Conservation (phyloP, 1,140 invertebrate genomes). For the Camponotus pennsylvanicus region DNA sequence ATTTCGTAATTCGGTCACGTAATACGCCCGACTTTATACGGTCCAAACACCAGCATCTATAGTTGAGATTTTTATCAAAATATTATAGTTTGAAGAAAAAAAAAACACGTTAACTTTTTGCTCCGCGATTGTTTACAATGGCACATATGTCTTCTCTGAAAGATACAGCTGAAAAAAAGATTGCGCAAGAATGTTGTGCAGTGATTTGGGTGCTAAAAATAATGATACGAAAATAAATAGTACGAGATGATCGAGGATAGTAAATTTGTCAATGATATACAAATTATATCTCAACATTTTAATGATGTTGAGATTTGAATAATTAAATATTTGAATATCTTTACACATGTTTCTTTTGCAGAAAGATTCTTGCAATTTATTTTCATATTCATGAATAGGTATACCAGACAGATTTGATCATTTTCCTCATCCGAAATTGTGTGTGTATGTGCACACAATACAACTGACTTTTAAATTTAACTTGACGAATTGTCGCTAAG, state of each 20-base stretch:
- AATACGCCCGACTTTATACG: background rate
- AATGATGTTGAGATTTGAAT: background rate
- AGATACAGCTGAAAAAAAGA: too few species aligned
- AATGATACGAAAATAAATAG: too few species aligned
- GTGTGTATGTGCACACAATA: background rate
- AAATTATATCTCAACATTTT: too few species aligned
- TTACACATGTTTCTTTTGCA: background rate
- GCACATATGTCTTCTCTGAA: too few species aligned
- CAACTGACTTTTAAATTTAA: conserved; percentile 56
- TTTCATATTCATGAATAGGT: conserved; percentile 11
- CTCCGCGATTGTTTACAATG: too few species aligned
- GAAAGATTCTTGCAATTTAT: background rate
- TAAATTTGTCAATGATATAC: too few species aligned
- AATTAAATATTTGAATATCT: background rate
- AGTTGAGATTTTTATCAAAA: too few species aligned
- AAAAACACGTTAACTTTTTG: too few species aligned
- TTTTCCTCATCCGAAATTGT: conserved; percentile 40
- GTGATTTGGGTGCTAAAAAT: too few species aligned
- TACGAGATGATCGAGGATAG: too few species aligned
- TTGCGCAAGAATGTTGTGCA: too few species aligned
- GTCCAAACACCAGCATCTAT: background rate
- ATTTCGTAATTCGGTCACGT: background rate
- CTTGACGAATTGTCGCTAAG: conserved; percentile 60
- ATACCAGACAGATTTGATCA: conserved; percentile 46
- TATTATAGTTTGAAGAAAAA: too few species aligned